phyloP scores from a whole-genome alignment of 2,113 vertebrate species.

The Nannospalax galili region DNA sequence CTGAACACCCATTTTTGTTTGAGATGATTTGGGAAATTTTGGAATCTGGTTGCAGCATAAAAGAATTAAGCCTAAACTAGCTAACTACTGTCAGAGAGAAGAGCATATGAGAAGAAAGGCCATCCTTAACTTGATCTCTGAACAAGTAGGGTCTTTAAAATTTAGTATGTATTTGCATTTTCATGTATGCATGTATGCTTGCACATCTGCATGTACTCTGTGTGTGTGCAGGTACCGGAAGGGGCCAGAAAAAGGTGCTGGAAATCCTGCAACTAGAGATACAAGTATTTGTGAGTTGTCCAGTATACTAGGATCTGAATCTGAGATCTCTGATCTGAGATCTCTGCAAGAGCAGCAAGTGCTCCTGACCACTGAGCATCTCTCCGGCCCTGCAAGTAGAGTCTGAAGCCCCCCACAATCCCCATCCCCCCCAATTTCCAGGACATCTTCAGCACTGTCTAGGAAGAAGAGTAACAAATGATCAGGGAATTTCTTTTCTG shows the following conservation, averaged over 20 bases:
- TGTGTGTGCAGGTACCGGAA: no score
- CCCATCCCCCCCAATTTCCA: no score
- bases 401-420: no score
- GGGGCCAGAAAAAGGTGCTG: not conserved
- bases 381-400: not conserved
- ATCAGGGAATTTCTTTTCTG: not conserved
- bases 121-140: not conserved
- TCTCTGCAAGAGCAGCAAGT: not conserved
- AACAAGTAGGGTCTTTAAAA: not conserved
- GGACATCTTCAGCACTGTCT: not conserved
- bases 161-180: not conserved
- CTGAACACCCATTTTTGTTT: not conserved
- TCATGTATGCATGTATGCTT: not conserved
- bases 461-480: not conserved
- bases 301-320: not conserved
- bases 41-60: not conserved
- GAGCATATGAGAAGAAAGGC: not conserved
- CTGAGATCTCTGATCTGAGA: not conserved
- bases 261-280: not conserved
- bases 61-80: not conserved
- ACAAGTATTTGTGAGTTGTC: not conserved
- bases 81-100: not conserved
- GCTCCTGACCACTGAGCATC: not conserved
- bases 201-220: not conserved
- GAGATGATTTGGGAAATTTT: not conserved